Evolutionary conservation across 2,888 invertebrate genomes (phyloP).

Genomic region (Drosophila infuscata): DNA sequence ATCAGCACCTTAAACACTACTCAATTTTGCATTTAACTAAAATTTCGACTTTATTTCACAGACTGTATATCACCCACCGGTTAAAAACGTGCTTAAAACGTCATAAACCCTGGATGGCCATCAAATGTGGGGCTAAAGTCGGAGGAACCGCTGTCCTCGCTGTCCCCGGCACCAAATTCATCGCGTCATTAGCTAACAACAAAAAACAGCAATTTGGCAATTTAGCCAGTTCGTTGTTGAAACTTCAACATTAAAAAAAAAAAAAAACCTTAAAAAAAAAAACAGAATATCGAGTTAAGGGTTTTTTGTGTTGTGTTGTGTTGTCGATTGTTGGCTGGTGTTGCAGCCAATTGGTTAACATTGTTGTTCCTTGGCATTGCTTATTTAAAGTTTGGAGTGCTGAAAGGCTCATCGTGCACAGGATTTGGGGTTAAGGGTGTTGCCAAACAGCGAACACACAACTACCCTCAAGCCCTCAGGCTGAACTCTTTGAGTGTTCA

Average conservation of each 20-base stretch:
- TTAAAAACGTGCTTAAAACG: conserved; percentile 56
- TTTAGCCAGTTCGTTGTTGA: conserved; percentile 38
- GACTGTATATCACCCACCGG: conserved; percentile 19
- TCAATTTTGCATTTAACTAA: conserved; percentile 30
- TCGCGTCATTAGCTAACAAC: conserved; percentile 68
- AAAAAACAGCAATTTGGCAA: conserved; percentile 51
- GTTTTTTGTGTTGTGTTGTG: conserved; percentile 14
- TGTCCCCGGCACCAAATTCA: conserved; percentile 56
- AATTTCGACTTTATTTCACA: not conserved
- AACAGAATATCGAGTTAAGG: conserved; percentile 21
- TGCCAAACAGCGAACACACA: conserved; percentile 2
- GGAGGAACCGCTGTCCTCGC: conserved; percentile 19
- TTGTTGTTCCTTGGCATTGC: conserved; percentile 25
- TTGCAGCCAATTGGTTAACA: conserved; percentile 38
- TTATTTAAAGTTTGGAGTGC: conserved; percentile 18
- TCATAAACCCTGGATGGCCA: conserved; percentile 49
- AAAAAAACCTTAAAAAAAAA: not conserved
- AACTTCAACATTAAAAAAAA: conserved; percentile 13
- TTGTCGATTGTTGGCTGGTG: conserved; percentile 4
- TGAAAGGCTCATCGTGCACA: not conserved
- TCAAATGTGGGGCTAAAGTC: conserved; percentile 18
- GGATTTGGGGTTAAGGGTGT: not conserved
- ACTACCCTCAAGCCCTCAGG: conserved; percentile 27
- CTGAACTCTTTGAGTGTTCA: not conserved
- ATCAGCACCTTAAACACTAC: conserved; percentile 3